Base-by-base conservation (phyloP, 2,797 vertebrate genomes). In the Mallotus villosus region DNA sequence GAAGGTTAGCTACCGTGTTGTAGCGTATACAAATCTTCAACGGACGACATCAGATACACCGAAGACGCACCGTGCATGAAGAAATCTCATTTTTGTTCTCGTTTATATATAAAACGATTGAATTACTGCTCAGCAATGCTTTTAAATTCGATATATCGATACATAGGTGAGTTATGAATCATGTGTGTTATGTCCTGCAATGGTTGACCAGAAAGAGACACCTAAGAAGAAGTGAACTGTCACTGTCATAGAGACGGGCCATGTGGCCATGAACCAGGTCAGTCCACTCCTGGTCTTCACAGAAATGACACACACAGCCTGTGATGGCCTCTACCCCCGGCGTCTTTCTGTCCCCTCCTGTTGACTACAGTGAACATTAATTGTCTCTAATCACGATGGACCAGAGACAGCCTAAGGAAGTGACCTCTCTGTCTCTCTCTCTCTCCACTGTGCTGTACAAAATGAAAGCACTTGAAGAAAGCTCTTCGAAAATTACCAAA, bases 241-340 rank as follows among this genome's bases (percentile, higher is more conserved):
- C 74, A 77, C n/a, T n/a, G n/a, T n/a, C n/a, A 77, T 79, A 75
- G 74, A 69, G 78, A 80, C 6, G 1, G 63, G 53, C 41, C 63
- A 67, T 19, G 41, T 70, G 60, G 75, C 63, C 71, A 63, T 65
- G 63, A 34, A 21, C 32, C n/a, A 21, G 61, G 68, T 57, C 53
- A 64, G 61, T 65, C 59, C 67, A 63, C 61, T 34, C 25, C 64
- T 53, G 66, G 32, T 34, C 61, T 70, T 75, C 32, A 62, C 11
- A 68, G 53, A 72, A 34, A 57, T 74, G 61, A 27, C 57, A 70
- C 53, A 63, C 53, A 63, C 46, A 57, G 59, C 67, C 65, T 73
- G 46, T 75, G 70, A 64, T 2, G 34, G 57, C 22, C 57, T 11
- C 8, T 19, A 4, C 19, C 61, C 53, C 61, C 7, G 24, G 25